Evolutionary conservation across 1,140 invertebrate genomes (phyloP), one percentile per base, ranked within the genome.

Genomic region (Samia ricini): DNA sequence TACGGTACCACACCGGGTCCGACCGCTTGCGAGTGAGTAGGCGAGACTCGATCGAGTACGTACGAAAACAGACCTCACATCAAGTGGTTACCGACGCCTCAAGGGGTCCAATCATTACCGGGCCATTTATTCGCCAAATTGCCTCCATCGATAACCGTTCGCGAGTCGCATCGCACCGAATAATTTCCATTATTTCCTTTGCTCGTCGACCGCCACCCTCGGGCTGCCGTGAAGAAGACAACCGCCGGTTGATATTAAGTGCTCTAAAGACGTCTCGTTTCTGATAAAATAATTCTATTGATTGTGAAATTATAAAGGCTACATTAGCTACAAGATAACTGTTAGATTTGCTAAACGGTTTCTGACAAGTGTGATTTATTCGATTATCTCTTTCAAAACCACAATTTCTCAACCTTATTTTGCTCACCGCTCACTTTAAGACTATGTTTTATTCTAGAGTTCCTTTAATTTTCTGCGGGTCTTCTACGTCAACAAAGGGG

Each of bases 161-260:
- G 67, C 69, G 63, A 63, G 69, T 77, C 67, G 69, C 66, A 64
- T 68, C 61, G 75, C 79, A 62, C 68, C 69, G 66, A 72, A 77
- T 82, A 81, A 79, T 81, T 79, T 74, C 74, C 72, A 82, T 81
- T 82, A 84, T 81, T 83, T 74, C 69, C 76, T 76, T 74, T 73
- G 64, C 59, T 68, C 63, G 71, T 65, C 23, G 68, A 63, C 66
- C 68, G 59, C 42, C 77, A 68, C 68, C 75, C 63, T 50, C 54
- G 57, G 68, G 70, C 74, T 57, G 69, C 63, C 36, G 69, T 71
- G 73, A 76, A 72, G 71, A 71, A 76, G 76, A 77, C 73, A 73
- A 72, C 66, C 63, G 56, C 57, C 48, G 54, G 62, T 58, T 56
- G 56, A 68, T 66, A 68, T 72, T 64, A 64, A 60, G 64, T 72